Evolutionary conservation across 2,888 invertebrate species (phyloP).

Genomic region (Apomyelois bistriatella): DNA sequence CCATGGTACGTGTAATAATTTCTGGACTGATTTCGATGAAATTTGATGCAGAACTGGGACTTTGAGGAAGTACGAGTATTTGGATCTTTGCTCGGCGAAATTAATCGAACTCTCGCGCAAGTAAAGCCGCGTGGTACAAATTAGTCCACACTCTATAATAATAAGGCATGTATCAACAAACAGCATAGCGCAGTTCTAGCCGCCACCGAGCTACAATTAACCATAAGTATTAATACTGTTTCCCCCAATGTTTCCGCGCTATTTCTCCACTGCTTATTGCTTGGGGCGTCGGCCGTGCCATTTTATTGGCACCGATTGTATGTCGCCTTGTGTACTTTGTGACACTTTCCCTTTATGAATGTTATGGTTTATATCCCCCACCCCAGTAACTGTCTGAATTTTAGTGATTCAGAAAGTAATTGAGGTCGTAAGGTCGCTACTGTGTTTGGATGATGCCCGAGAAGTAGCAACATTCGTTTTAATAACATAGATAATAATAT

Average conservation of each 20-base stretch:
- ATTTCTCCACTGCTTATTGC: conserved; percentile 73
- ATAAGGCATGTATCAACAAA: not conserved
- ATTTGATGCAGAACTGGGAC: too few relatives aligned
- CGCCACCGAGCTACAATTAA: conserved; percentile 60
- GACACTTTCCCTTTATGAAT: conserved; percentile 73
- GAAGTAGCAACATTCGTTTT: conserved; percentile 7
- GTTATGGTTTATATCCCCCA: conserved; percentile 61
- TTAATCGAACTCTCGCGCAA: too few relatives aligned
- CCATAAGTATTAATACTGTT: conserved; percentile 78
- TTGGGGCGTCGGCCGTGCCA: conserved; percentile 62
- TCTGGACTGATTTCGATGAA: too few relatives aligned
- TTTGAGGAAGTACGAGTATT: too few relatives aligned
- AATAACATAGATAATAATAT: not conserved
- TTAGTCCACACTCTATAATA: too few relatives aligned
- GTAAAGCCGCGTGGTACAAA: too few relatives aligned
- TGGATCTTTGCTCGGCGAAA: too few relatives aligned
- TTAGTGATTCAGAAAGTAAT: conserved; percentile 44
- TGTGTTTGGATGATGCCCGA: conserved; percentile 20
- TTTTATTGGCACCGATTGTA: conserved; percentile 76
- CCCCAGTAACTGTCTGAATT: conserved; percentile 33
- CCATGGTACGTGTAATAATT: too few relatives aligned
- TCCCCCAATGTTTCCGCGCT: conserved; percentile 74
- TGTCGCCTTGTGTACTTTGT: conserved; percentile 57
- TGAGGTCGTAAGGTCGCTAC: conserved; percentile 31
- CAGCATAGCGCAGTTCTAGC: conserved; percentile 48